phyloP scores from a whole-genome alignment of 1,140 invertebrate species.

The Bicyclus anynana region DNA sequence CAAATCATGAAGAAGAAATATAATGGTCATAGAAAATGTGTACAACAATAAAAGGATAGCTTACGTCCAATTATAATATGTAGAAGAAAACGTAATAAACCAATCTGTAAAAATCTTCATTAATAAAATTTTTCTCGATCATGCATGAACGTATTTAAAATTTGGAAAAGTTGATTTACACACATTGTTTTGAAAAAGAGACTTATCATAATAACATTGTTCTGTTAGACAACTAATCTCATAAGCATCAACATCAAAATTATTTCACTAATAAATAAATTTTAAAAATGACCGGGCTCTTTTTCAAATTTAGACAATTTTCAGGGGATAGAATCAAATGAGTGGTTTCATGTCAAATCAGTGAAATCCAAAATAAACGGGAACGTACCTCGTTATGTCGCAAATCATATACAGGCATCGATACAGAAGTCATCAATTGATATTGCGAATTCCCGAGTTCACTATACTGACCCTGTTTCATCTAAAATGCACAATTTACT shows the following conservation, averaged over 20 bases:
- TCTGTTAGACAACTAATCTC: no score
- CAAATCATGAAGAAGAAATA: conserved; percentile 26
- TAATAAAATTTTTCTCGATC: conserved; percentile 23
- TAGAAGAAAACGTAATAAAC: conserved; percentile 48
- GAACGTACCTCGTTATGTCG: conserved; percentile 85
- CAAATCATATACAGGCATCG: conserved; percentile 93
- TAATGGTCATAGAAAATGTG: conserved; percentile 16
- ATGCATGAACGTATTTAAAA: conserved; percentile 58
- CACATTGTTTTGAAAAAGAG: conserved; percentile 22
- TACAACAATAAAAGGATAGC: conserved; percentile 37
- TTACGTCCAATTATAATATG: conserved; percentile 48
- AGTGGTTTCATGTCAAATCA: conserved; percentile 6
- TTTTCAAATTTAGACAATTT: background rate
- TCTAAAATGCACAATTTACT: conserved; percentile 60
- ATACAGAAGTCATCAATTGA: conserved; percentile 92
- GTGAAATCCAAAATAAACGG: no score
- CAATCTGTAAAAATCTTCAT: conserved; percentile 62
- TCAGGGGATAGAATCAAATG: background rate
- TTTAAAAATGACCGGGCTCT: background rate
- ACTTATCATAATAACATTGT: conserved; percentile 18
- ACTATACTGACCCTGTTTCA: conserved; percentile 79
- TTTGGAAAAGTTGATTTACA: conserved; percentile 47
- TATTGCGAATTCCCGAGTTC: conserved; percentile 79
- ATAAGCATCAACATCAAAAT: no score
- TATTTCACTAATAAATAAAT: background rate